Evolutionary conservation across 2,113 vertebrate genomes (phyloP).

Genomic region (Saimiri boliviensis): DNA sequence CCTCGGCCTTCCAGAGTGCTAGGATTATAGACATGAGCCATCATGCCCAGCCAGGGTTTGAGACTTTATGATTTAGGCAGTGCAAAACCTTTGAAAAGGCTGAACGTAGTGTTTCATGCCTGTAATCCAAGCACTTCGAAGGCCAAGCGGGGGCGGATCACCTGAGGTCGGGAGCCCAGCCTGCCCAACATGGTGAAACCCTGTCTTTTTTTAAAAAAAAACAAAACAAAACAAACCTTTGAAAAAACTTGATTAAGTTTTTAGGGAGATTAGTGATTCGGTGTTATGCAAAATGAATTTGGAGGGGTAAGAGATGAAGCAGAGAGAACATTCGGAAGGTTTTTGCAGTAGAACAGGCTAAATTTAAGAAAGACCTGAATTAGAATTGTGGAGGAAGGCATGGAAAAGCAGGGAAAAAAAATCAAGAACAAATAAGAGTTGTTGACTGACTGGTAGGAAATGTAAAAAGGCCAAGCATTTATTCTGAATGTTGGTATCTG

Average conservation of each 20-base stretch:
- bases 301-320: neutral
- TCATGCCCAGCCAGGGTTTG: neutral
- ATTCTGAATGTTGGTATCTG: neutral
- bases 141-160: too few relatives aligned
- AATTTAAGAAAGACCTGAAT: neutral
- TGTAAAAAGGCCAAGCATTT: neutral
- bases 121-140: too few relatives aligned
- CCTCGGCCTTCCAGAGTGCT: too few relatives aligned
- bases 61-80: neutral
- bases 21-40: too few relatives aligned
- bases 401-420: neutral
- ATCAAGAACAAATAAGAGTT: neutral
- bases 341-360: neutral
- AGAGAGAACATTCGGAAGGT: constrained; percentile 4
- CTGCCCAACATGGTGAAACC: too few relatives aligned
- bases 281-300: neutral
- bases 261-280: neutral
- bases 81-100: neutral
- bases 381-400: constrained; percentile 35
- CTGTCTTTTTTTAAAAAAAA: too few relatives aligned
- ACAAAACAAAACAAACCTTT: neutral
- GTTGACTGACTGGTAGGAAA: neutral
- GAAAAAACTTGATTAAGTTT: neutral
- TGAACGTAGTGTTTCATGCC: too few relatives aligned
- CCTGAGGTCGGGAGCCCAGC: too few relatives aligned